A percentile compares a stretch with the other conserved stretches of the same genome.
These are phyloP conservation scores for Acanthurus lineatus DNA, from an alignment of 2,797 vertebrate genomes.

Conservation along the genomic window DNA sequence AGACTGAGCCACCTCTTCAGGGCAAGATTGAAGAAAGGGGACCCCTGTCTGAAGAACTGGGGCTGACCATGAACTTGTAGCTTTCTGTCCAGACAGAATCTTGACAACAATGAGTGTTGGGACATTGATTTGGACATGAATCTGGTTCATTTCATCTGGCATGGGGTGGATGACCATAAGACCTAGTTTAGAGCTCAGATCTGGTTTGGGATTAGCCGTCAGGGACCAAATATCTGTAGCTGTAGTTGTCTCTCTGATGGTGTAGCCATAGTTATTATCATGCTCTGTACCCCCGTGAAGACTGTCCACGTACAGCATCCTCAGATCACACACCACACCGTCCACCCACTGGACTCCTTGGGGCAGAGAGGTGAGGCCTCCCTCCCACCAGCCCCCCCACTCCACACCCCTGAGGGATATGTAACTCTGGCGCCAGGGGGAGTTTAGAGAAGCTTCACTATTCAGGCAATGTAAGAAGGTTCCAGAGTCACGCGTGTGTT, in stretches of 20 bases:
- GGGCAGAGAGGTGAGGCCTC: conserved; percentile 65
- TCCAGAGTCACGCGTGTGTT: conserved; percentile 81
- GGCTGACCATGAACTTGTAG: conserved; percentile 83
- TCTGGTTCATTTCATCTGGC: conserved; percentile 67
- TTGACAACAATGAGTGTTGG: conserved; percentile 76
- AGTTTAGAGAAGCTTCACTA: conserved; percentile 59
- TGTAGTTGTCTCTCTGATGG: conserved; percentile 40
- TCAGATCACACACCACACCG: conserved; percentile 84
- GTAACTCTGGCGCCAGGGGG: conserved; percentile 87
- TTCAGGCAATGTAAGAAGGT: conserved; percentile 80
- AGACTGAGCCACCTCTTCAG: conserved; percentile 61
- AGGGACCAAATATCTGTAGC: conserved; percentile 23
- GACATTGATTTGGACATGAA: conserved; percentile 76
- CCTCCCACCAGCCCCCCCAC: conserved; percentile 85
- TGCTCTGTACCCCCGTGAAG: conserved; percentile 59
- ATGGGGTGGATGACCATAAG: conserved; percentile 79
- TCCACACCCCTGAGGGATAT: conserved; percentile 73
- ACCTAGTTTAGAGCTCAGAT: conserved; percentile 54
- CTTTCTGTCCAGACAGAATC: conserved; percentile 69
- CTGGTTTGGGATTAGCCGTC: conserved; percentile 12
- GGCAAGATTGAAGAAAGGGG: conserved; percentile 78
- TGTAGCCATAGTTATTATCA: conserved; percentile 43
- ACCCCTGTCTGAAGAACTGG: conserved; percentile 75
- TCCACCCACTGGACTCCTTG: conserved; percentile 82
- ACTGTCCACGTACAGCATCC: conserved; percentile 79